These are phyloP conservation scores for Eospalax fontanierii DNA, from an alignment of 2,797 vertebrate genomes.

Conservation along the genomic window DNA sequence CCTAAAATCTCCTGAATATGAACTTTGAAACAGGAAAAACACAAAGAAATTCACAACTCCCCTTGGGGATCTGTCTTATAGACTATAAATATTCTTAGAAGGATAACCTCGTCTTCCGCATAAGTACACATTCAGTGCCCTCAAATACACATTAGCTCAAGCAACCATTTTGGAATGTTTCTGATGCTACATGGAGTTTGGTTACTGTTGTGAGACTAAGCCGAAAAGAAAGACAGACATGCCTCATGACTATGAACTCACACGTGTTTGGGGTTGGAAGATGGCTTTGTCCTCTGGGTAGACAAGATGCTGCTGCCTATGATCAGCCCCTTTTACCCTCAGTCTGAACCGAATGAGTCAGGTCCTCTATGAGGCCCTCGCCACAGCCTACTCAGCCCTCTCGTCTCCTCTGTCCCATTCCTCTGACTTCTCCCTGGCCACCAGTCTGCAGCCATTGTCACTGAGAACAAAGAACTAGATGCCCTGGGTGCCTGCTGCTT, in stretches of 20 bases:
- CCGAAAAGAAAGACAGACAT: neutral
- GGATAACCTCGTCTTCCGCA: neutral
- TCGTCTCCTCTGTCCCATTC: accelerated
- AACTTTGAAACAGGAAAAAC: neutral
- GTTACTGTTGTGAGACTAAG: neutral
- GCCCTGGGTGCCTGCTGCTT: neutral
- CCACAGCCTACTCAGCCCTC: neutral
- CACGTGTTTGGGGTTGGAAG: neutral
- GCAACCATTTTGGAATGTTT: neutral
- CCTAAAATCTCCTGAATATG: neutral
- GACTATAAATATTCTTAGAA: constrained; percentile 14
- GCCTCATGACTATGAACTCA: neutral
- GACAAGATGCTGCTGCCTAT: accelerated
- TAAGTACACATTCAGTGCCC: neutral
- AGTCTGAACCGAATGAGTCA: accelerated
- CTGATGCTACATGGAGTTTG: accelerated
- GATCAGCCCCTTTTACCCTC: neutral
- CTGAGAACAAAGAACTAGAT: no score
- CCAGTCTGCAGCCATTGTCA: neutral
- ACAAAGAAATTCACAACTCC: neutral
- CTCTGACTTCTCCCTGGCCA: neutral
- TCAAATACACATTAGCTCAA: neutral
- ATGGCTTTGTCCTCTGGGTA: accelerated
- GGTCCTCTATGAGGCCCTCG: neutral
- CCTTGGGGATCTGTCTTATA: neutral